phyloP scores from a whole-genome alignment of 2,797 vertebrate genomes.

The Halcyon chelicuti region DNA sequence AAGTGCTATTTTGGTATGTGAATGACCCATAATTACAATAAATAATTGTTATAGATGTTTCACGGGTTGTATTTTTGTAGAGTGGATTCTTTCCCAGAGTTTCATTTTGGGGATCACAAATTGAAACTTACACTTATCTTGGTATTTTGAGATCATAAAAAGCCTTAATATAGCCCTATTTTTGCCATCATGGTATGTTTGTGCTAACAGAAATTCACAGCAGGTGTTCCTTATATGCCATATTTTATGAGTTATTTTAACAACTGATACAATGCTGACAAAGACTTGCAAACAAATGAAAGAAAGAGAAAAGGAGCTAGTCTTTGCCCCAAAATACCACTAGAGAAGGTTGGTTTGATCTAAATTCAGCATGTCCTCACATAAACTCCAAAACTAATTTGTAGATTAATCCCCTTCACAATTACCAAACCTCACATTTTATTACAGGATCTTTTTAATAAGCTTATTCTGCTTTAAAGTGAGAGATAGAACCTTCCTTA shows the following conservation, averaged over 20 bases:
- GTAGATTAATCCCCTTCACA: background rate
- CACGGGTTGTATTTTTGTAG: background rate
- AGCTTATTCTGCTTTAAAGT: background rate
- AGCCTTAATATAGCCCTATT: background rate
- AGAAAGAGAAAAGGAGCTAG: background rate
- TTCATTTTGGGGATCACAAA: background rate
- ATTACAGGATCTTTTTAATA: background rate
- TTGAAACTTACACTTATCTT: background rate
- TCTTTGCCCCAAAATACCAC: background rate
- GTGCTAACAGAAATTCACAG: constrained; percentile 11
- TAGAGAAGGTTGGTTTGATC: background rate
- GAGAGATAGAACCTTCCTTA: background rate
- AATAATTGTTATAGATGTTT: background rate
- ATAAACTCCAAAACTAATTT: constrained; percentile 1
- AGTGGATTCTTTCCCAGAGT: background rate
- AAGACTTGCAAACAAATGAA: background rate
- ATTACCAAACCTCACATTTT: background rate
- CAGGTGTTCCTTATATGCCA: background rate
- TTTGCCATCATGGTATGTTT: background rate
- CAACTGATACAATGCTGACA: background rate
- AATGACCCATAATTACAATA: background rate
- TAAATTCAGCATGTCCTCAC: background rate
- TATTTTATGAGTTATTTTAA: constrained; percentile 30
- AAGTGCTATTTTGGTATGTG: background rate
- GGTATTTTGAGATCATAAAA: background rate